Evolutionary conservation across 2,888 invertebrate species (phyloP).

Genomic region (Polydesmus complanatus): DNA sequence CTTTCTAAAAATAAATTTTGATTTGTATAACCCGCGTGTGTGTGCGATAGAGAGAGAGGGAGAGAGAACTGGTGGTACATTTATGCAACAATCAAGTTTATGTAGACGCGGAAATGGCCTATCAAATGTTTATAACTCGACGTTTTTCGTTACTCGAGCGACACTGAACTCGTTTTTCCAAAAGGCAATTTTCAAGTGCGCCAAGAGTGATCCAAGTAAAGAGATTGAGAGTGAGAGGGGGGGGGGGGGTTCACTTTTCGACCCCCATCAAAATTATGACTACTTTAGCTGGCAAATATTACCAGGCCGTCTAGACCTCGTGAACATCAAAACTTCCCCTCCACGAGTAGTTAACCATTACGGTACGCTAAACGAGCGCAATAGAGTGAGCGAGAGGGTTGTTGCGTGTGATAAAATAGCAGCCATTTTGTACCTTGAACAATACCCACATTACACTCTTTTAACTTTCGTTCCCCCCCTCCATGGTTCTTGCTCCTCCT

Average conservation of each 20-base stretch:
- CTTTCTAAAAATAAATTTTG: no score
- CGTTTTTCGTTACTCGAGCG: slow-evolving; percentile 7
- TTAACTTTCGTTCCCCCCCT: background rate
- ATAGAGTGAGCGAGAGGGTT: no score
- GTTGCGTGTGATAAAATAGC: no score
- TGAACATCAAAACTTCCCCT: background rate
- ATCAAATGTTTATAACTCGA: slow-evolving; percentile 16
- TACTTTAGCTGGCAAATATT: background rate
- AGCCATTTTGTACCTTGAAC: no score
- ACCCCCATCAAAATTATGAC: background rate
- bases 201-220: background rate
- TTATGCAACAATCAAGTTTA: background rate
- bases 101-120: slow-evolving; percentile 10
- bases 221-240: background rate
- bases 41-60: no score
- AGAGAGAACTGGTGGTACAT: no score
- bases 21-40: no score
- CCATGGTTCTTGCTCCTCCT: background rate
- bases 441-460: background rate
- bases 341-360: background rate
- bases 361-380: background rate
- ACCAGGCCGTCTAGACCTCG: background rate
- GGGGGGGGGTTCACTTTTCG: background rate
- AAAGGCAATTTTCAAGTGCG: background rate
- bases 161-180: background rate